A percentile compares a stretch with the other conserved stretches of the same genome.
Evolutionary conservation across 2,113 vertebrate genomes (phyloP).

Genomic region (Neoarius graeffei): DNA sequence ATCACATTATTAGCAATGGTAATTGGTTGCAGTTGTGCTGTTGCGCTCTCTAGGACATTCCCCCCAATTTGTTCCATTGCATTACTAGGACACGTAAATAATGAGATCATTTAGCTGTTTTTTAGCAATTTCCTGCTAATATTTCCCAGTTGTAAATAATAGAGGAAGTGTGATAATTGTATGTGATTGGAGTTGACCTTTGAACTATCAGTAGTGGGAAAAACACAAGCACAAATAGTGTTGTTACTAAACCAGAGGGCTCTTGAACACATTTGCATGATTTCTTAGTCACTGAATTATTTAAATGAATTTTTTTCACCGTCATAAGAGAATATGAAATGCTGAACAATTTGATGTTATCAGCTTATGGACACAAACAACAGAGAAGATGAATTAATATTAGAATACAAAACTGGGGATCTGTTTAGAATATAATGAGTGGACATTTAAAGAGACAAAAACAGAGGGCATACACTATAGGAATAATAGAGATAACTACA

Average conservation of each 20-base stretch:
- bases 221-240: conserved; percentile 8
- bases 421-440: conserved; percentile 7
- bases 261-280: conserved; percentile 34
- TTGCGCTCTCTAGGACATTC: neutral
- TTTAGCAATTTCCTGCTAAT: neutral
- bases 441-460: neutral
- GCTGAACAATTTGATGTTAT: conserved; percentile 23
- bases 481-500: no score
- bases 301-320: conserved; percentile 8
- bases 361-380: conserved; percentile 13
- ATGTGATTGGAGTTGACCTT: conserved; percentile 24
- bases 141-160: conserved; percentile 25
- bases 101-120: conserved; percentile 13
- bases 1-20: conserved; percentile 19
- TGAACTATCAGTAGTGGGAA: conserved; percentile 4
- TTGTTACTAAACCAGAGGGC: conserved; percentile 20
- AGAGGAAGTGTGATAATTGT: conserved; percentile 18
- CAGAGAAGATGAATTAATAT: conserved; percentile 20
- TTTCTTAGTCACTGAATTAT: conserved; percentile 32
- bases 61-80: neutral
- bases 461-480: neutral
- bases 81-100: conserved; percentile 13
- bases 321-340: conserved; percentile 7
- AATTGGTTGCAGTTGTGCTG: conserved; percentile 9
- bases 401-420: conserved; percentile 6